Conservation (phyloP, 2,113 vertebrate species). For the Triplophysa dalaica region DNA sequence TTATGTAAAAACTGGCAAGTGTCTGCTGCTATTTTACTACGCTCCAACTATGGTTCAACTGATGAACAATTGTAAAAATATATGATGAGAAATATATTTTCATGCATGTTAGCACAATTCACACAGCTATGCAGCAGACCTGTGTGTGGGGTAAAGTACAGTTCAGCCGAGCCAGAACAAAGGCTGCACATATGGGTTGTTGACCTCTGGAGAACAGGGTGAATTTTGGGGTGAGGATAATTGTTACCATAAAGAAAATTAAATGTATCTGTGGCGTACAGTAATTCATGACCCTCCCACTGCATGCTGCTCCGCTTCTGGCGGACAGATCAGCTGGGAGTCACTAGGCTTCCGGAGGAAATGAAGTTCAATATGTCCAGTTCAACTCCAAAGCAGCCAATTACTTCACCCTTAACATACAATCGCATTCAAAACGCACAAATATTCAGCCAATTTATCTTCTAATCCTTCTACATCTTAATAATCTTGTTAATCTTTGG, state of each 20-base stretch:
- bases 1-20: neutral
- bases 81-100: neutral
- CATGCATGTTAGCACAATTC: neutral
- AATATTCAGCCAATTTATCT: neutral
- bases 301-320: slow-evolving; percentile 66
- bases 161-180: slow-evolving; percentile 15
- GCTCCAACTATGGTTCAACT: neutral
- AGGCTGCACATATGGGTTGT: slow-evolving; percentile 25
- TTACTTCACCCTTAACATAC: slow-evolving; percentile 79
- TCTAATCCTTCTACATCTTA: no score
- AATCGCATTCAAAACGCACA: slow-evolving; percentile 38
- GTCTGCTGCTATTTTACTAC: neutral
- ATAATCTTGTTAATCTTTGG: no score
- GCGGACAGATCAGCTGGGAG: slow-evolving; percentile 74
- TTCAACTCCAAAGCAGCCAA: slow-evolving; percentile 89
- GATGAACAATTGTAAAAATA: neutral
- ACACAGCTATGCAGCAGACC: neutral
- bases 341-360: slow-evolving; percentile 83
- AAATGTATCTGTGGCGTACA: slow-evolving; percentile 39
- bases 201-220: slow-evolving; percentile 40
- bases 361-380: slow-evolving; percentile 85
- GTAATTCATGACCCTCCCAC: slow-evolving; percentile 55
- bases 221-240: slow-evolving; percentile 39
- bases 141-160: slow-evolving; percentile 3
- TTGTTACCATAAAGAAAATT: slow-evolving; percentile 53